Evolutionary conservation across 2,113 vertebrate species (phyloP).

Genomic region (Cyphomyrus discorhynchus): DNA sequence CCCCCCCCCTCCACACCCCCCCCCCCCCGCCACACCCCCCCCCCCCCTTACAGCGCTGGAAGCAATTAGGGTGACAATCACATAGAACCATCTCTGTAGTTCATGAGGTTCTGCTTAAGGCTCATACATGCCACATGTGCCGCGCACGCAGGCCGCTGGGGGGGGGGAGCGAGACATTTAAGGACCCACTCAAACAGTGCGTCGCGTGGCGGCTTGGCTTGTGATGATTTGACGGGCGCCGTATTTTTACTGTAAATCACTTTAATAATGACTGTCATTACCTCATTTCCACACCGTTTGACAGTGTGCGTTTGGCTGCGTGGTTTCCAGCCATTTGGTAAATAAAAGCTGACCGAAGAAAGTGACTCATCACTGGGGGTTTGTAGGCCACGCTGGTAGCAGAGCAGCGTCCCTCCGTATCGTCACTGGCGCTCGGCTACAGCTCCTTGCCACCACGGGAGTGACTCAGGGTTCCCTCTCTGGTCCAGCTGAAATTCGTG

Average conservation of each 20-base stretch:
- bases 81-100: constrained; percentile 44
- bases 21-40: constrained; percentile 21
- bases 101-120: constrained; percentile 36
- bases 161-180: not conserved
- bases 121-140: not conserved
- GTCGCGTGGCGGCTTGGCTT: not conserved
- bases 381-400: not conserved
- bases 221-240: not conserved
- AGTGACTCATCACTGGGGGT: not conserved
- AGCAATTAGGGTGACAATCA: constrained; percentile 60
- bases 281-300: not conserved
- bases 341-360: not conserved
- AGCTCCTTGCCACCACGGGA: not conserved
- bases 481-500: not conserved
- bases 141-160: constrained; percentile 19
- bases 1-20: constrained; percentile 15
- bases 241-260: not conserved
- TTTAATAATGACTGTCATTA: not conserved
- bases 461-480: constrained; percentile 6
- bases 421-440: not conserved
- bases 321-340: not conserved
- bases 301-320: not conserved
- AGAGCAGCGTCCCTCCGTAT: constrained; percentile 16
- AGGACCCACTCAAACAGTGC: not conserved
- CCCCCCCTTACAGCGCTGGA: constrained; percentile 43